phyloP scores from a whole-genome alignment of 2,888 invertebrate genomes.

The Beris chalybata region DNA sequence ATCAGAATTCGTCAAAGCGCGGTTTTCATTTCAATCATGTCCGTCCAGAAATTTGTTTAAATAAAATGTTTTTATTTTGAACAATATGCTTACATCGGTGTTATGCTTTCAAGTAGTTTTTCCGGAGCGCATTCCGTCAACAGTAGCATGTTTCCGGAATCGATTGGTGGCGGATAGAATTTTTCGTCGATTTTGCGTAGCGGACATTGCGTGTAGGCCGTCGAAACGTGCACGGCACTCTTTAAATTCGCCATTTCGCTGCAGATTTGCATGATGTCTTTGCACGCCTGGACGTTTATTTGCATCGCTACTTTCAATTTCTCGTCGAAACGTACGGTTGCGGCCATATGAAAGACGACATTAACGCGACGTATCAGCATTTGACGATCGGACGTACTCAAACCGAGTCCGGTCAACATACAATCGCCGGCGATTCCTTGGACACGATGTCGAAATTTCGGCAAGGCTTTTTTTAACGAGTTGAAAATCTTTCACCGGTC shows the following conservation, averaged over 20 bases:
- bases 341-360: conserved; percentile 63
- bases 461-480: conserved; percentile 56
- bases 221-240: conserved; percentile 63
- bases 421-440: conserved; percentile 62
- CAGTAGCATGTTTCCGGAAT: conserved; percentile 58
- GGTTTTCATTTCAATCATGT: too few species aligned
- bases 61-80: neutral
- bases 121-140: conserved; percentile 60
- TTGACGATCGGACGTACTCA: conserved; percentile 57
- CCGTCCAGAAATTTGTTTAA: too few species aligned
- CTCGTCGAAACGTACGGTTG: conserved; percentile 71
- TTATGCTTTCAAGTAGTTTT: conserved; percentile 59
- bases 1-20: too few species aligned
- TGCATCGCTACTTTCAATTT: conserved; percentile 70
- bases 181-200: conserved; percentile 58
- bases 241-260: conserved; percentile 61
- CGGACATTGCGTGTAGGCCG: conserved; percentile 63
- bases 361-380: conserved; percentile 58
- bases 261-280: conserved; percentile 66
- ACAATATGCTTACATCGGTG: conserved; percentile 55
- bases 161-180: conserved; percentile 60
- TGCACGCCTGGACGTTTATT: conserved; percentile 73
- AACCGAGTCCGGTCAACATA: conserved; percentile 58
- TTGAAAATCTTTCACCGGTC: conserved; percentile 54
- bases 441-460: conserved; percentile 62